Base-by-base conservation (phyloP, 2,113 vertebrate species). In the Balaeniceps rex region DNA sequence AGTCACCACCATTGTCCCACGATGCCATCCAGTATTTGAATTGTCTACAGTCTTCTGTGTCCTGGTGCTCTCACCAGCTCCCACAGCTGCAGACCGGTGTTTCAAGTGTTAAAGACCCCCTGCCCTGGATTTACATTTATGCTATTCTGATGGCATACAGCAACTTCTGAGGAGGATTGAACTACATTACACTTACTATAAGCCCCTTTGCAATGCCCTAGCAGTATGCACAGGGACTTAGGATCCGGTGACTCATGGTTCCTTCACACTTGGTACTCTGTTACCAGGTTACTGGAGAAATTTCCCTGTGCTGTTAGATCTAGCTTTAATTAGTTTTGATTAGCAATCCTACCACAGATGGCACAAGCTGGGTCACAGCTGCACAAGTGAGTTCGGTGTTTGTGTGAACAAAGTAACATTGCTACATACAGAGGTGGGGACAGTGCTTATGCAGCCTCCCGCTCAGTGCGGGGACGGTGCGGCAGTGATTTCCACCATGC, bases 401-500 rank as follows among this genome's bases (percentile, higher is more conserved):
- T 61, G 44, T 25, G 19, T 75, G 36, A 66, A 65, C 12, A 71
- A 88, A 70, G 26, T 18, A 81, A 78, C 9, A 47, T 4, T 2
- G 1, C 14, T 26, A 29, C 26, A 21, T 11, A 12, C 19, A 78
- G 65, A 61, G 12, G 3, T 14, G 14, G 5, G 7, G 13, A 55
- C 11, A 14, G 16, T 12, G 6, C 1, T 0, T 25, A 64, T 11
- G 44, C 6, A 60, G 49, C 34, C 14, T 61, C 33, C 29, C 13
- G 7, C 7, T 40, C 54, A 46, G 26, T 21, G 11, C 4, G 2
- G 49, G 65, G 36, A 36, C n/a, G 15, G 12, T 9, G 4, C 34
- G 42, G 23, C 26, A 82, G 40, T 8, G 31, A 47, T 82, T 69
- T 74, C 40, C n/a, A 69, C n/a, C 4, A 9, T 0, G 0, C 21